Base-by-base conservation (phyloP, 37 sponge, comb jelly and placozoan species). In the Mnemiopsis leidyi region DNA sequence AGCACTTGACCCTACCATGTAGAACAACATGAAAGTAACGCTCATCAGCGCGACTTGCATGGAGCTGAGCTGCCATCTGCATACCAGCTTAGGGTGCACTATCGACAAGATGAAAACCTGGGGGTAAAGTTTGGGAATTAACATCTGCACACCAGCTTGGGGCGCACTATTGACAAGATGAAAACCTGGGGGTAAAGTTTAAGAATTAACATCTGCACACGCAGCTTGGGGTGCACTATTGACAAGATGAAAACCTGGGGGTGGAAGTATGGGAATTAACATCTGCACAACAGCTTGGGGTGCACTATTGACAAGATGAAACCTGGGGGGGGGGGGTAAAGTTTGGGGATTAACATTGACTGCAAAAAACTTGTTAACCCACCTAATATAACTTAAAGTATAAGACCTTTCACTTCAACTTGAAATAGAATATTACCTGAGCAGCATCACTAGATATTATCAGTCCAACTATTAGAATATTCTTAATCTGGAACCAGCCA, bases 1-100 rank as follows among this genome's bases (percentile, higher is more conserved):
- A 23, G 75, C 2, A 71, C n/a, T 23, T 5, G 30, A 29, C 3
- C 75, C 75, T 2, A 28, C n/a, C 75, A 71, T 71, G 75, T 71
- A 71, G 75, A 71, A 71, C 75, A 71, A 25, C 75, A 71, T 71
- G 75, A 71, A 71, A 25, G n/a, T 18, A 2, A 71, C 75, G 5
- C 75, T 28, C 25, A 71, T 71, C 30, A 28, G 3, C 3, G 75
- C 30, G n/a, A 71, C 30, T 25, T 71, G 21, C 30, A 28, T 71
- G 21, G 75, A 5, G 20, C 3, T 23, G 2, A 71, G n/a, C 30
- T 71, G 30, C 75, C 75, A 71, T 71, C 30, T n/a, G 30, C 75
- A 71, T 18, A 28, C 75, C 75, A 71, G 20, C 21, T 3, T 23
- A 25, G 75, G 75, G 30, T 28, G 30, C 3, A 71, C 20, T 29